Base-by-base conservation (phyloP, 2,888 invertebrate genomes). In the Desoria tigrina region DNA sequence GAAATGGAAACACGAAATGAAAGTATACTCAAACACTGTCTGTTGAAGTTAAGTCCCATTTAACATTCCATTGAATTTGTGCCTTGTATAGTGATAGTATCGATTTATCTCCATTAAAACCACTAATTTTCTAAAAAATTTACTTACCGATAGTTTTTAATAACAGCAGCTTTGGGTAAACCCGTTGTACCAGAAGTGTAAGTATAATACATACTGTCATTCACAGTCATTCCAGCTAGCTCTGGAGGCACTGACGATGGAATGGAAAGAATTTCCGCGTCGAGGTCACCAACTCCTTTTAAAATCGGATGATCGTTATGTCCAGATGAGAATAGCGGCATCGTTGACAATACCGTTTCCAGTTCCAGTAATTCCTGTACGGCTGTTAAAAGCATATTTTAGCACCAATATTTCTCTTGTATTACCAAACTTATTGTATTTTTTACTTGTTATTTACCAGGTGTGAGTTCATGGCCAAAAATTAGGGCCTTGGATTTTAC, bases 181-280 rank as follows among this genome's bases (percentile, higher is more conserved):
- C 57, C 99, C 1, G 99, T 99, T 0, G 99, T 99, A 37, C 99
- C 99, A 49, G 96, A 97, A 0, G 99, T 99, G 81, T 94, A 99
- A 78, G 99, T 96, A 79, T 96, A 98, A 49, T 97, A 84, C 61
- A 98, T 81, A 77, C 87, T 87, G 77, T 91, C 92, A 70, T 87
- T 85, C 79, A 90, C 90, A 61, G 86, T 68, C 66, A 67, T 66
- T 4, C 45, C 59, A 11, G 42, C 42, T 11, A 63, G 23, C 37
- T 53, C 56, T 18, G 39, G 24, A 23, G 72, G 69, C 28, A 66
- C 66, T n/a, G 39, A n/a, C 21, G n/a, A 39, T 0, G 67, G 61
- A 18, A 32, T 65, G 9, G 23, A 42, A n/a, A 24, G 3, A 1
- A 73, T 53, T 61, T 74, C 74, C 26, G 53, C 27, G 39, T 70